Evolutionary conservation across 2,113 vertebrate genomes (phyloP).

Genomic region (Plestiodon gilberti): DNA sequence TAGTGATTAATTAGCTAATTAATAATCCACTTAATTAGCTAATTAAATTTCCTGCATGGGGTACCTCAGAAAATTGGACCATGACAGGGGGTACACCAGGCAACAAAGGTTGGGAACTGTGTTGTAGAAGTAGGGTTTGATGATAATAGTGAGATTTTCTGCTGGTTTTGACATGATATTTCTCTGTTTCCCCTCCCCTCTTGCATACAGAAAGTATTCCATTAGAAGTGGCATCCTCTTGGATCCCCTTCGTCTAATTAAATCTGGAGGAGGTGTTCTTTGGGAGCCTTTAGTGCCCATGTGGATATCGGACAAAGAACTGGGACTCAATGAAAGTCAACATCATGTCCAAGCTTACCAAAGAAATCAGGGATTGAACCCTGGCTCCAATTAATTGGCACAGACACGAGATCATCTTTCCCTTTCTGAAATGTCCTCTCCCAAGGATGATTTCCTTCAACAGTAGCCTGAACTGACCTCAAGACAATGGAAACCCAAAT

Average conservation of each 20-base stretch:
- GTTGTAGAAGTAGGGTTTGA: neutral
- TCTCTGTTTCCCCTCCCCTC: neutral
- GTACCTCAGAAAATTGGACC: too few species aligned
- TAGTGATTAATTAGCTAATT: too few species aligned
- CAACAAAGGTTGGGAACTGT: too few species aligned
- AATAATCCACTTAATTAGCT: too few species aligned
- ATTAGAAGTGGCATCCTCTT: neutral
- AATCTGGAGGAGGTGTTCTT: neutral
- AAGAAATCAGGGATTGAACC: neutral
- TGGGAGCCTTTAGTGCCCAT: neutral
- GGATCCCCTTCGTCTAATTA: too few species aligned
- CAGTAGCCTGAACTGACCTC: conserved; percentile 21
- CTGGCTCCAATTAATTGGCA: neutral
- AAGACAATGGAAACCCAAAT: neutral
- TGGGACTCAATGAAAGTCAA: neutral
- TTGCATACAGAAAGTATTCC: neutral
- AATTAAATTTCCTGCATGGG: too few species aligned
- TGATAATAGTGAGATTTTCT: neutral
- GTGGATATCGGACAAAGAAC: neutral
- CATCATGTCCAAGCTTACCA: neutral
- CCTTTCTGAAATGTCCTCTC: neutral
- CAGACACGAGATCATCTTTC: neutral
- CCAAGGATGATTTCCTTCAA: conserved; percentile 20
- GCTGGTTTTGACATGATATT: neutral
- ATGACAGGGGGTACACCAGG: too few species aligned